phyloP scores from a whole-genome alignment of 2,888 invertebrate genomes.

The Gandaritis pyraliata region DNA sequence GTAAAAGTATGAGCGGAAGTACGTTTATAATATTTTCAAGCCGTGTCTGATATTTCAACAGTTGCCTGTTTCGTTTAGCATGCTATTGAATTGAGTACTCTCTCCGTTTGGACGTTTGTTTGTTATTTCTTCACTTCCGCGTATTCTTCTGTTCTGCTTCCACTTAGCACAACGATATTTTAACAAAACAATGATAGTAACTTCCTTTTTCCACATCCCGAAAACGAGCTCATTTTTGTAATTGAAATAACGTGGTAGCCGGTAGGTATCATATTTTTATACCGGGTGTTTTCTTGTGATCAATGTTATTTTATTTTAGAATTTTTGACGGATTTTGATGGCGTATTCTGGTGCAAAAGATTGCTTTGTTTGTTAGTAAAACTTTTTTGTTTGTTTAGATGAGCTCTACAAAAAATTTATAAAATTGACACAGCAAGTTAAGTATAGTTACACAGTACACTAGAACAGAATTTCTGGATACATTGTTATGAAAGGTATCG shows the following conservation, averaged over 20 bases:
- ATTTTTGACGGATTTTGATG: too few relatives aligned
- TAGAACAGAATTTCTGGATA: too few relatives aligned
- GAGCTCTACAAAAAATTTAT: too few relatives aligned
- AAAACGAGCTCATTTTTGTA: background rate
- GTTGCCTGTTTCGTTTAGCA: slow-evolving; percentile 7
- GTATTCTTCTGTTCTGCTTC: slow-evolving; percentile 15
- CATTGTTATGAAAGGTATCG: too few relatives aligned
- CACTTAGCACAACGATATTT: slow-evolving; percentile 6
- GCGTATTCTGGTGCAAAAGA: too few relatives aligned
- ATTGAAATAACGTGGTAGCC: background rate
- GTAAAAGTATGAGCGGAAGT: background rate
- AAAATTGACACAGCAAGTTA: too few relatives aligned
- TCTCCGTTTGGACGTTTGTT: slow-evolving; percentile 10
- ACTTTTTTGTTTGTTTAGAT: too few relatives aligned
- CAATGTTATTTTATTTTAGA: too few relatives aligned
- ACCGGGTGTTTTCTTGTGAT: too few relatives aligned
- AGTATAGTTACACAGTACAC: too few relatives aligned
- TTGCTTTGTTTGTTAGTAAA: too few relatives aligned
- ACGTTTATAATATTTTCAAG: background rate
- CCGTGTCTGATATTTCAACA: slow-evolving; percentile 10
- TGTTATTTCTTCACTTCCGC: slow-evolving; percentile 19
- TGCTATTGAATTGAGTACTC: slow-evolving; percentile 8
- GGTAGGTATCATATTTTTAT: too few relatives aligned
- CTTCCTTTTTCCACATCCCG: background rate
- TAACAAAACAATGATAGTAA: background rate